A percentile compares a stretch with the other conserved stretches of the same genome.
Evolutionary conservation across 2,113 vertebrate genomes (phyloP).

Genomic region (Solenodon paradoxus): DNA sequence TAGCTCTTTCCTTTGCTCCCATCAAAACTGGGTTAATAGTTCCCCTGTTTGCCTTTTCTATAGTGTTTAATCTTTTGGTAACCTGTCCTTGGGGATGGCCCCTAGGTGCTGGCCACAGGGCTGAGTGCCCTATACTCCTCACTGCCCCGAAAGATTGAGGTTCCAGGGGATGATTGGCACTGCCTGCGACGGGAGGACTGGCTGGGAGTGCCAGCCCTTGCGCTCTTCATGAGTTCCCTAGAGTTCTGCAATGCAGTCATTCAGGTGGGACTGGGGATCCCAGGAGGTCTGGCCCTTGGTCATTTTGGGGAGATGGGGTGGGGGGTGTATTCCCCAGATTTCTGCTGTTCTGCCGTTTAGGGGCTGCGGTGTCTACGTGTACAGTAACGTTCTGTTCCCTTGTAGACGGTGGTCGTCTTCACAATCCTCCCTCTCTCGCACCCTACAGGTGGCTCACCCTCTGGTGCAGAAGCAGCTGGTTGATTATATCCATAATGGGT

Average conservation of each 20-base stretch:
- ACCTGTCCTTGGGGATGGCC: slow-evolving; percentile 25
- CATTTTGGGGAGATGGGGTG: not conserved
- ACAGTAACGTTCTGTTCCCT: not conserved
- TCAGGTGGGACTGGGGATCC: slow-evolving; percentile 82
- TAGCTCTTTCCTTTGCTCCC: not conserved
- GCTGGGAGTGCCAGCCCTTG: slow-evolving; percentile 92
- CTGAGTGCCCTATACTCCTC: slow-evolving; percentile 97
- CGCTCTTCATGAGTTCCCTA: slow-evolving; percentile 97
- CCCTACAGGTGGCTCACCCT: slow-evolving; percentile 89
- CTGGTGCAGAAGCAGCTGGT: slow-evolving; percentile 94
- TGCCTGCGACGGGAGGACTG: slow-evolving; percentile 94
- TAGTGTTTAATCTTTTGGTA: slow-evolving; percentile 49
- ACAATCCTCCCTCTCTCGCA: not conserved
- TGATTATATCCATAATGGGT: slow-evolving; percentile 96
- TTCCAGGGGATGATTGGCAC: slow-evolving; percentile 96
- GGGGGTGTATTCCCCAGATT: not conserved
- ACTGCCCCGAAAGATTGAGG: slow-evolving; percentile 95
- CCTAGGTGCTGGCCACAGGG: slow-evolving; percentile 95
- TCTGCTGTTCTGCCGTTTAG: slow-evolving; percentile 1
- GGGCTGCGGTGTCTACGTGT: not conserved
- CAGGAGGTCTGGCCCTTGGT: not conserved
- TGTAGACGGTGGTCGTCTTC: not conserved
- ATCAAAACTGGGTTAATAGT: slow-evolving; percentile 16
- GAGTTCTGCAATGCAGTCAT: slow-evolving; percentile 98
- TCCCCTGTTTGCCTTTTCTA: not conserved